Percentiles rank a stretch among this genome's conserved stretches.
Conservation (phyloP, 2,888 invertebrate genomes). For the Aquatica leii region DNA sequence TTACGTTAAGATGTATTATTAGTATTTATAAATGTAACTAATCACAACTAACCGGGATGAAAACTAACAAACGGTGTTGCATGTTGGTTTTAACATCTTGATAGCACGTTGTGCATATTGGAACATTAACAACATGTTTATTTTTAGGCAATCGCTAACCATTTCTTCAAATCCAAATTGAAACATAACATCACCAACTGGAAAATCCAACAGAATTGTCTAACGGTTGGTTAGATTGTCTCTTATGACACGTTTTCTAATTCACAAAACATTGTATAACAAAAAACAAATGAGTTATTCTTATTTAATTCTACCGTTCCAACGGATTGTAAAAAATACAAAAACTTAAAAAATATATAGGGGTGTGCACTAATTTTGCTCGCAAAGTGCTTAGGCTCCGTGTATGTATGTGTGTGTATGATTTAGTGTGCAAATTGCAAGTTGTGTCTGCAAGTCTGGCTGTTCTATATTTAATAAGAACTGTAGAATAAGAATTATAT, state of each 20-base stretch:
- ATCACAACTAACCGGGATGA: conserved; percentile 34
- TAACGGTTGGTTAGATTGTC: conserved; percentile 38
- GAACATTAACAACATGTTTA: conserved; percentile 46
- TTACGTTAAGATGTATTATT: conserved; percentile 1
- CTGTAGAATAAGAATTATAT: conserved; percentile 44
- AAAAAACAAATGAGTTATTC: conserved; percentile 29
- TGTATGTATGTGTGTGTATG: conserved; percentile 38
- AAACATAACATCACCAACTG: conserved; percentile 51
- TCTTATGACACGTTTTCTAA: conserved; percentile 37
- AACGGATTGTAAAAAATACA: conserved; percentile 37
- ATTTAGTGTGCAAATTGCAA: conserved; percentile 42
- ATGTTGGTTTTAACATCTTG: conserved; percentile 33
- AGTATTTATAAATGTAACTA: conserved; percentile 9
- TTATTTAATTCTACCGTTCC: conserved; percentile 35
- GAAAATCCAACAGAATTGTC: conserved; percentile 40
- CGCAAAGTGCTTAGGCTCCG: conserved; percentile 41
- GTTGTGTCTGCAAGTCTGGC: conserved; percentile 57
- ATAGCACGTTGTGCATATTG: conserved; percentile 29
- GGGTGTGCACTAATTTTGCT: conserved; percentile 38
- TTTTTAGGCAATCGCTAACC: conserved; percentile 60
- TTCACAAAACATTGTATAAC: conserved; percentile 33
- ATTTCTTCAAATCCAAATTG: conserved; percentile 43
- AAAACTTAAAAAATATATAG: conserved; percentile 38
- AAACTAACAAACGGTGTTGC: conserved; percentile 45
- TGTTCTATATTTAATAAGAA: conserved; percentile 55